These are phyloP conservation scores for Caerostris extrusa DNA, from an alignment of 1,140 invertebrate species.

Conservation along the genomic window DNA sequence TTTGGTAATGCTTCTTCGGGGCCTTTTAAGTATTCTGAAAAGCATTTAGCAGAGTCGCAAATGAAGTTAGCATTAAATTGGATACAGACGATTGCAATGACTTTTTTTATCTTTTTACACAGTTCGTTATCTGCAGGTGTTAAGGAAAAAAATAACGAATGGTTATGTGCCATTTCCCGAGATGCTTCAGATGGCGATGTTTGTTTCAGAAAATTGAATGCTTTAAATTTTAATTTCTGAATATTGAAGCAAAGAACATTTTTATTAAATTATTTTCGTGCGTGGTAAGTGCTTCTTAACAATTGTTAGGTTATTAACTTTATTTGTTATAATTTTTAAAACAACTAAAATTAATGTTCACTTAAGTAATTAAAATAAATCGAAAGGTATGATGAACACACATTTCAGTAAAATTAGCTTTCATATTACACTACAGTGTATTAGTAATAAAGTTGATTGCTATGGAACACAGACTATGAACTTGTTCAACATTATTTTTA, in stretches of 20 bases:
- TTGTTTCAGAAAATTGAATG: not conserved
- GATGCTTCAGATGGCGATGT: not conserved
- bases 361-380: no score
- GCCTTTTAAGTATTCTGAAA: slow-evolving; percentile 39
- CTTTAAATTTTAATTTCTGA: slow-evolving; percentile 11
- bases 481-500: no score
- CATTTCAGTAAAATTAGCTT: no score
- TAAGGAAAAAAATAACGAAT: not conserved
- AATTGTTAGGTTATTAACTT: no score
- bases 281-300: no score
- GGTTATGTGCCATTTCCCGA: not conserved
- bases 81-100: slow-evolving; percentile 13
- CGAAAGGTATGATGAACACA: no score
- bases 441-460: no score
- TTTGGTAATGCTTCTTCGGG: not conserved
- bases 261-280: no score
- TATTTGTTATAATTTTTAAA: not conserved
- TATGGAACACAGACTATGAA: no score
- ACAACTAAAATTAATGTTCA: no score
- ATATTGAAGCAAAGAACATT: not conserved
- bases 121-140: not conserved
- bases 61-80: slow-evolving; percentile 31
- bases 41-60: not conserved
- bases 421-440: no score
- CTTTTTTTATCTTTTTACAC: no score